A percentile compares a stretch with the other conserved stretches of the same genome.
Conservation (phyloP, 2,888 invertebrate species). For the Panopea generosa region DNA sequence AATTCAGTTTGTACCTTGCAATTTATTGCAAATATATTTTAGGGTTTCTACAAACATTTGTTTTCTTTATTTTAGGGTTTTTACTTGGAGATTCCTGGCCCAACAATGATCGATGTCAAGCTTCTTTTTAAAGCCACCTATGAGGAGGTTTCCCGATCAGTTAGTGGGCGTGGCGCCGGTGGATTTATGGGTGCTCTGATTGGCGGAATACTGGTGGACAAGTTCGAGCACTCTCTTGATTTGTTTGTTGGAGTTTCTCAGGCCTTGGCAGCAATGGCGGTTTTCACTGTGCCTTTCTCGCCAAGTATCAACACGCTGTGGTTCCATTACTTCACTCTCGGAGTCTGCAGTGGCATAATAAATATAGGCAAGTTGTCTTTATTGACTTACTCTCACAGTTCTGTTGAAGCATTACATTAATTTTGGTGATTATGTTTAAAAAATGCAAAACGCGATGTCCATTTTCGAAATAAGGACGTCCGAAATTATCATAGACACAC, state of each 20-base stretch:
- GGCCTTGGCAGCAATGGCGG: slow-evolving; percentile 24
- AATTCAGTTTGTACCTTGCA: too few species aligned
- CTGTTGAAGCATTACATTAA: too few species aligned
- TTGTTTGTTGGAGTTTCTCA: slow-evolving; percentile 27
- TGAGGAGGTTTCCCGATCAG: slow-evolving; percentile 15
- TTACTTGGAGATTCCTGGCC: slow-evolving; percentile 22
- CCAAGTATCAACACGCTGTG: slow-evolving; percentile 21
- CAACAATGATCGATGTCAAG: slow-evolving; percentile 25
- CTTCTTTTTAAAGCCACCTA: slow-evolving; percentile 13
- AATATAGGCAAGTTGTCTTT: slow-evolving; percentile 32
- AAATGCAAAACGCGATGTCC: too few species aligned
- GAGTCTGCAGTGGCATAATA: slow-evolving; percentile 24
- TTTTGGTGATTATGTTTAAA: too few species aligned
- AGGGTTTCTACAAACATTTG: too few species aligned
- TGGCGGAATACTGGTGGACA: slow-evolving; percentile 18
- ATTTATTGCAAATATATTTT: too few species aligned
- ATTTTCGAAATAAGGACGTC: too few species aligned
- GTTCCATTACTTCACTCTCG: slow-evolving; percentile 40
- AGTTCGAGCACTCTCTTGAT: slow-evolving; percentile 2
- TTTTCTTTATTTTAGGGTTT: slow-evolving; percentile 17
- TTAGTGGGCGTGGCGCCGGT: slow-evolving; percentile 21
- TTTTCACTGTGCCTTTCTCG: slow-evolving; percentile 25
- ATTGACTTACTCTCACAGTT: too few species aligned
- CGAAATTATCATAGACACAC: too few species aligned
- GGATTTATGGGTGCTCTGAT: slow-evolving; percentile 12